These are phyloP conservation scores for Liolophura sinensis DNA, from an alignment of 1,140 invertebrate species.

Conservation along the genomic window DNA sequence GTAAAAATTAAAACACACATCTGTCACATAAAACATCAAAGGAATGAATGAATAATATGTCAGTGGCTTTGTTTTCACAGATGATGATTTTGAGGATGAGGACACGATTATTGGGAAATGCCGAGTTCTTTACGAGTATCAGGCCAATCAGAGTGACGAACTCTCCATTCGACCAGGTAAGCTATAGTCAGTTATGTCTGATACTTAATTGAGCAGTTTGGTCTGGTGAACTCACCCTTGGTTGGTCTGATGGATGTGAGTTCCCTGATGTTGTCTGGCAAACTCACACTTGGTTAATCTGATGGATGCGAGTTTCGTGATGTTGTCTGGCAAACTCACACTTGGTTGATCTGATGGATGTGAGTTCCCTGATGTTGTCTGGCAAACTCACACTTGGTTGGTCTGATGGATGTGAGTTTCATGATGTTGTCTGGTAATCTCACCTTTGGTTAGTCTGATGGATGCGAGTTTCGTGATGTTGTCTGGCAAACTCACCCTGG, in stretches of 20 bases:
- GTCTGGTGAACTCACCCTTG: no score
- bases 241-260: no score
- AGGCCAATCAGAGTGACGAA: slow-evolving; percentile 86
- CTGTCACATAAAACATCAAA: no score
- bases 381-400: neutral
- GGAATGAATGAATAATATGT: neutral
- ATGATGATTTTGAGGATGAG: slow-evolving; percentile 38
- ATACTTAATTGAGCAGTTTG: neutral
- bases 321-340: neutral
- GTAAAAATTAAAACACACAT: no score
- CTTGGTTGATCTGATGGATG: no score
- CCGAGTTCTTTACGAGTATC: slow-evolving; percentile 84
- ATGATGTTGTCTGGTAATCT: neutral
- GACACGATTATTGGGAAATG: slow-evolving; percentile 67
- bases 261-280: neutral
- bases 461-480: neutral
- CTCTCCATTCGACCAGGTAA: slow-evolving; percentile 77
- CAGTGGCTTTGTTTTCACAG: slow-evolving; percentile 34
- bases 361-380: neutral
- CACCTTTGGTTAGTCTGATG: no score
- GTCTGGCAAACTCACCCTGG: neutral
- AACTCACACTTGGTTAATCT: neutral
- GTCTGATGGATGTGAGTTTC: no score
- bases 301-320: neutral
- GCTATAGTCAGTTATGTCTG: neutral